Evolutionary conservation across 2,797 vertebrate species (phyloP).

Genomic region (Pterois miles): DNA sequence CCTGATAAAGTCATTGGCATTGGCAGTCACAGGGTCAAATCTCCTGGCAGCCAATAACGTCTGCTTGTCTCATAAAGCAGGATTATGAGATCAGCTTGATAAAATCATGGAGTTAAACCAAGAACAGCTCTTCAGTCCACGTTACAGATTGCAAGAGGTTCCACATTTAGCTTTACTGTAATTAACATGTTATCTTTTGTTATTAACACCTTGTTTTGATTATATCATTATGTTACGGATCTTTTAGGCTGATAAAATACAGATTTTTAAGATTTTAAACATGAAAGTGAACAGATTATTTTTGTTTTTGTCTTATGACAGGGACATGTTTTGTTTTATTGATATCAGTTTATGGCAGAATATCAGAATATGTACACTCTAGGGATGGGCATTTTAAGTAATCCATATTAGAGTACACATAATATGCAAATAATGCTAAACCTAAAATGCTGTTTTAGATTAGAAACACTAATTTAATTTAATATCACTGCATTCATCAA

Average conservation of each 20-base stretch:
- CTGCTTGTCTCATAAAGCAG: constrained; percentile 25
- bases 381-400: neutral
- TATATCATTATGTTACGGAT: neutral
- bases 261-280: neutral
- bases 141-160: neutral
- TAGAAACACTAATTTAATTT: too few relatives aligned
- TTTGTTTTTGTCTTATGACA: neutral
- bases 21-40: constrained; percentile 39
- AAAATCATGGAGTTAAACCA: constrained; percentile 10
- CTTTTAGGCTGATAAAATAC: neutral
- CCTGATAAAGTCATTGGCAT: constrained; percentile 27
- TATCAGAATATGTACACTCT: neutral
- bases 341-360: too few relatives aligned
- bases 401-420: neutral
- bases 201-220: neutral
- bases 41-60: constrained; percentile 24
- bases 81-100: constrained; percentile 42
- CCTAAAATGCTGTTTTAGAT: too few relatives aligned
- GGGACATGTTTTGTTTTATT: neutral
- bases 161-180: neutral
- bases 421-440: neutral
- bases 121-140: constrained; percentile 13
- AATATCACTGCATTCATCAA: too few relatives aligned
- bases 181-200: neutral
- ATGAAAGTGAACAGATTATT: neutral